Evolutionary conservation across 2,888 invertebrate species (phyloP).

Genomic region (Neuroscelio doddi): DNA sequence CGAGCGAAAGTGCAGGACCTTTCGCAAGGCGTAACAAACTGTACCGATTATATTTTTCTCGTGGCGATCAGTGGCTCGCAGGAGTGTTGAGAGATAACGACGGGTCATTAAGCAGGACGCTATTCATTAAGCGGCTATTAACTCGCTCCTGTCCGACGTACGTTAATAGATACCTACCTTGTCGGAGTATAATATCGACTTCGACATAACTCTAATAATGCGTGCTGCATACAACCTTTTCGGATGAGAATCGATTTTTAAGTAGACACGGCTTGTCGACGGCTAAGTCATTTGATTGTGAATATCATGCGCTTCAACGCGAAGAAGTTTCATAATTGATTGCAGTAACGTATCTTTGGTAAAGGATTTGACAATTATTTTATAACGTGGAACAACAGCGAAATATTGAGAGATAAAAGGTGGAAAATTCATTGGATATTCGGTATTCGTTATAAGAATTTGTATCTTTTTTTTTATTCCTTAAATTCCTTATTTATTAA

Average conservation of each 20-base stretch:
- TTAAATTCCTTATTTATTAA: no score
- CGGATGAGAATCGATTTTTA: slow-evolving; percentile 17
- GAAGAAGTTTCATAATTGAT: no score
- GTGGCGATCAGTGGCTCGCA: slow-evolving; percentile 36
- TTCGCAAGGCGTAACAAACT: slow-evolving; percentile 17
- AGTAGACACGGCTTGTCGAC: slow-evolving; percentile 14
- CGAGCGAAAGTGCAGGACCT: slow-evolving; percentile 8
- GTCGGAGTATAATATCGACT: slow-evolving; percentile 40
- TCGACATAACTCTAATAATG: slow-evolving; percentile 24
- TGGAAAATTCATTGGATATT: no score
- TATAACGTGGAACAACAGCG: no score
- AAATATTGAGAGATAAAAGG: no score
- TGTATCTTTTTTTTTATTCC: no score
- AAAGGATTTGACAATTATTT: no score
- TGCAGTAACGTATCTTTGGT: no score
- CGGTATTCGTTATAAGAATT: no score
- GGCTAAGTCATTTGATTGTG: no score
- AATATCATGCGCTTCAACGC: no score
- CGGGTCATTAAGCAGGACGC: slow-evolving; percentile 56
- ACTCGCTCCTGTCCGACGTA: slow-evolving; percentile 52
- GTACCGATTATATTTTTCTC: slow-evolving; percentile 48
- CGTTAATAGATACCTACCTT: slow-evolving; percentile 56
- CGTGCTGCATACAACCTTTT: slow-evolving; percentile 22
- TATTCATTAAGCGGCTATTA: slow-evolving; percentile 58
- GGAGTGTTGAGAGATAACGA: slow-evolving; percentile 52